Conservation (phyloP, 2,113 vertebrate genomes). For the Varanus komodoensis region DNA sequence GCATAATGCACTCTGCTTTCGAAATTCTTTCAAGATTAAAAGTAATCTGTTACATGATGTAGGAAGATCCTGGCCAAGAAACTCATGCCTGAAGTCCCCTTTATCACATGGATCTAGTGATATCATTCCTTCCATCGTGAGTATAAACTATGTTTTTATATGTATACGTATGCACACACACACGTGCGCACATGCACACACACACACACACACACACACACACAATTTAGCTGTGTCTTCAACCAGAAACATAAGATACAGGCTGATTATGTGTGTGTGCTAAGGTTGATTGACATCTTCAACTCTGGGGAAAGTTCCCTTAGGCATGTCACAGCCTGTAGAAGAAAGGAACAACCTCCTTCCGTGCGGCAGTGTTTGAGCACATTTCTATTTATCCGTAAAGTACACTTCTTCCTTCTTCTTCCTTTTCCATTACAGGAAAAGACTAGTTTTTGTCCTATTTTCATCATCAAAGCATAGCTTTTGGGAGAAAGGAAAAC, state of each 20-base stretch:
- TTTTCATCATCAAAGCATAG: constrained; percentile 34
- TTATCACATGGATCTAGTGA: background rate
- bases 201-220: background rate
- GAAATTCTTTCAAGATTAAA: background rate
- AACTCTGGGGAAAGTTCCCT: background rate
- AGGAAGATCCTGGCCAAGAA: background rate
- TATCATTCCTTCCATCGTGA: background rate
- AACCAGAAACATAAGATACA: background rate
- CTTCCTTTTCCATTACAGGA: too few relatives aligned
- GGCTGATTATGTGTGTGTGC: too few relatives aligned
- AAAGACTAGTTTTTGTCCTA: constrained; percentile 14
- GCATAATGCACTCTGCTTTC: background rate
- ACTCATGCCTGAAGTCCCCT: background rate
- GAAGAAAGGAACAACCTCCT: background rate
- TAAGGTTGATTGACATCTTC: background rate
- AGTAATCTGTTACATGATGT: background rate
- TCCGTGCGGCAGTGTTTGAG: background rate
- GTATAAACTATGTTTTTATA: background rate
- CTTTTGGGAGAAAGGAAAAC: constrained; percentile 21
- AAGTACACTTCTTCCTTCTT: background rate
- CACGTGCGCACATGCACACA: too few relatives aligned
- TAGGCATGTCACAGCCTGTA: too few relatives aligned
- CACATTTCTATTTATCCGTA: background rate
- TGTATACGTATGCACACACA: too few relatives aligned
- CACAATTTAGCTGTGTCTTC: background rate